Evolutionary conservation across 2,888 invertebrate genomes (phyloP).

Genomic region (Perdita meconis): DNA sequence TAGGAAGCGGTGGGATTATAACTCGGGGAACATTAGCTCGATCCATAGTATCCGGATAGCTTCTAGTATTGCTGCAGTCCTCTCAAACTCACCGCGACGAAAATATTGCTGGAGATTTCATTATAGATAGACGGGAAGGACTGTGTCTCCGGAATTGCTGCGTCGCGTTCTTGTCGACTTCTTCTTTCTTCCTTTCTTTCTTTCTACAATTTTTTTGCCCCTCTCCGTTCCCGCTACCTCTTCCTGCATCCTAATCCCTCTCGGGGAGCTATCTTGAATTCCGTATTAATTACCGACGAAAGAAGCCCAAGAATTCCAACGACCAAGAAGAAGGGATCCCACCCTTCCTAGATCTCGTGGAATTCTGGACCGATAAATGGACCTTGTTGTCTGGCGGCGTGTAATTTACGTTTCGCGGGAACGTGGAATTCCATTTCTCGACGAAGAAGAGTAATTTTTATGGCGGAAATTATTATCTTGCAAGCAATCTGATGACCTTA

Average conservation of each 20-base stretch:
- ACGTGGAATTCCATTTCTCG: constrained; percentile 28
- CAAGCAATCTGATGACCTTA: too few relatives aligned
- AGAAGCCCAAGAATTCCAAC: constrained; percentile 41
- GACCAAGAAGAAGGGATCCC: constrained; percentile 2
- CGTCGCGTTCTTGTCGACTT: constrained; percentile 46
- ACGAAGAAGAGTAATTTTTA: not conserved
- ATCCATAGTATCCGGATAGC: constrained; percentile 12
- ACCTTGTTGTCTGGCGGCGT: constrained; percentile 33
- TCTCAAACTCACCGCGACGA: constrained; percentile 65
- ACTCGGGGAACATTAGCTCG: constrained; percentile 41
- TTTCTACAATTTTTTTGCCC: constrained; percentile 2
- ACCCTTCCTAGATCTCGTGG: constrained; percentile 5
- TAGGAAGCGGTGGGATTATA: constrained; percentile 45
- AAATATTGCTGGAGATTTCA: constrained; percentile 78
- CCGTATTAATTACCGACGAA: constrained; percentile 57
- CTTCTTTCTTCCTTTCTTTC: constrained; percentile 33
- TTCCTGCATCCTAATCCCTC: constrained; percentile 8
- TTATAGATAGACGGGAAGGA: constrained; percentile 72
- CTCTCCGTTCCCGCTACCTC: not conserved
- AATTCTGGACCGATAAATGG: constrained; percentile 32
- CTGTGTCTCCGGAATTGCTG: constrained; percentile 56
- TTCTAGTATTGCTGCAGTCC: constrained; percentile 18
- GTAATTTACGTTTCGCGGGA: constrained; percentile 43
- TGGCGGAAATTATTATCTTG: not conserved
- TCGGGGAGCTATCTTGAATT: constrained; percentile 41